These are phyloP conservation scores for Sisyra terminalis DNA, from an alignment of 2,888 invertebrate species.

Conservation along the genomic window DNA sequence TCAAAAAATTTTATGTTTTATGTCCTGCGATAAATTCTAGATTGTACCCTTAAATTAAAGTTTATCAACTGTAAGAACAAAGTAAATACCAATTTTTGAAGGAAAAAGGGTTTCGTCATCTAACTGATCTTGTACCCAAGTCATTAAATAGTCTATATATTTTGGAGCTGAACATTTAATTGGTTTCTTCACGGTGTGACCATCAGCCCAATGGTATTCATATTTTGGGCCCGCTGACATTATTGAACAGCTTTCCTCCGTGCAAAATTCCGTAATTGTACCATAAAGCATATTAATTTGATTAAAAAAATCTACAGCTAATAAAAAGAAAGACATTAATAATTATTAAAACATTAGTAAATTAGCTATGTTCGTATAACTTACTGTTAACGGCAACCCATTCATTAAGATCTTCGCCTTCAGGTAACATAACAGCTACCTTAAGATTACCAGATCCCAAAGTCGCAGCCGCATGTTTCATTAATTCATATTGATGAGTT, in stretches of 20 bases:
- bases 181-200: constrained; percentile 93
- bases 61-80: constrained; percentile 91
- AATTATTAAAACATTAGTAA: too few relatives aligned
- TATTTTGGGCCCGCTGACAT: constrained; percentile 99
- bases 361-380: too few relatives aligned
- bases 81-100: constrained; percentile 81
- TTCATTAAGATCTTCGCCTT: constrained; percentile 98
- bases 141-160: constrained; percentile 98
- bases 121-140: constrained; percentile 98
- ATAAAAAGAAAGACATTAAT: constrained; percentile 20
- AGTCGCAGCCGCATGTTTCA: constrained; percentile 98
- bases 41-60: constrained; percentile 50
- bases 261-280: constrained; percentile 98
- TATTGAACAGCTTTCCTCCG: constrained; percentile 90
- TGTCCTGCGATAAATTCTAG: not conserved
- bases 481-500: constrained; percentile 95
- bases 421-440: constrained; percentile 90
- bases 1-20: not conserved
- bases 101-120: constrained; percentile 98
- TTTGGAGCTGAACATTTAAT: constrained; percentile 98
- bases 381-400: constrained; percentile 99
- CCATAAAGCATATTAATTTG: constrained; percentile 99
- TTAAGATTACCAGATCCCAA: constrained; percentile 93
- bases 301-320: constrained; percentile 99
- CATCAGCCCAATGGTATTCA: constrained; percentile 99